These are phyloP conservation scores for Gymnosoma rotundatum DNA, from an alignment of 2,888 invertebrate species.

Conservation along the genomic window DNA sequence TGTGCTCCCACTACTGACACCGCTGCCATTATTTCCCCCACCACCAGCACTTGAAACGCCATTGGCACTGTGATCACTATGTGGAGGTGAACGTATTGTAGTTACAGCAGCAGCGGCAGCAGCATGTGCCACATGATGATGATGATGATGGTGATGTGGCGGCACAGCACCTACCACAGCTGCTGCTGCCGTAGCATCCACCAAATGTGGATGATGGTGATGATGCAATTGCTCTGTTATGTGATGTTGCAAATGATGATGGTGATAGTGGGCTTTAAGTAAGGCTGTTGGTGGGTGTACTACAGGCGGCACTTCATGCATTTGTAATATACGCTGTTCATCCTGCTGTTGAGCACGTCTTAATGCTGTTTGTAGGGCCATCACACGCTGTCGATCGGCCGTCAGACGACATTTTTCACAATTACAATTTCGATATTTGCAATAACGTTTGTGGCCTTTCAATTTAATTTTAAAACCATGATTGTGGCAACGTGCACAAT, in stretches of 20 bases:
- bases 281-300: slow-evolving; percentile 74
- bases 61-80: slow-evolving; percentile 69
- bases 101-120: slow-evolving; percentile 61
- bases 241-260: slow-evolving; percentile 81
- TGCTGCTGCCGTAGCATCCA: slow-evolving; percentile 74
- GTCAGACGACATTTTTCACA: slow-evolving; percentile 94
- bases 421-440: slow-evolving; percentile 91
- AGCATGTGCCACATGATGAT: slow-evolving; percentile 61
- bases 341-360: slow-evolving; percentile 93
- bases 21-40: slow-evolving; percentile 20
- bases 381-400: slow-evolving; percentile 92
- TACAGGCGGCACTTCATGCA: slow-evolving; percentile 83
- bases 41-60: slow-evolving; percentile 66
- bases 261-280: slow-evolving; percentile 78
- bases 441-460: slow-evolving; percentile 96
- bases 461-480: slow-evolving; percentile 94
- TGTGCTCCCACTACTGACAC: slow-evolving; percentile 67
- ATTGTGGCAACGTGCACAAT: slow-evolving; percentile 96
- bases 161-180: slow-evolving; percentile 71
- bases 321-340: slow-evolving; percentile 85
- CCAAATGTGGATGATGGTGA: slow-evolving; percentile 61
- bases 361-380: slow-evolving; percentile 94
- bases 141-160: slow-evolving; percentile 70
- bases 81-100: slow-evolving; percentile 76
- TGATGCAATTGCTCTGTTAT: slow-evolving; percentile 83